Base-by-base conservation (phyloP, 2,888 invertebrate species). In the Drosophila niveifrons region DNA sequence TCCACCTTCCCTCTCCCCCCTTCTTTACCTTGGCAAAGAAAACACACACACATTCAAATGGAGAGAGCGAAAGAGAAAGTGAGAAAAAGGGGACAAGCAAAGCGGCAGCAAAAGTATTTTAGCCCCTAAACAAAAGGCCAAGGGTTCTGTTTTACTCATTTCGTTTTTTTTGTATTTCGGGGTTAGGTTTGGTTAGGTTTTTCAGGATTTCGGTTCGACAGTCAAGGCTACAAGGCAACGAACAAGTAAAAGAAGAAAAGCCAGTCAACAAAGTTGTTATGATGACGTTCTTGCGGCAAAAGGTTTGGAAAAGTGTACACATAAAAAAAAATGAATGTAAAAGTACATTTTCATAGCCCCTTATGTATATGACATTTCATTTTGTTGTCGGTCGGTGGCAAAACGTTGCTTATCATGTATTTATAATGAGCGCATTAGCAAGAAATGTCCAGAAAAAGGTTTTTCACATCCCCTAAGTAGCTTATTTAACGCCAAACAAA, bases 221-320 rank as follows among this genome's bases (percentile, higher is more conserved):
- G 57, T 67, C 72, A 72, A 72, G 72, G 68, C 57, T 51, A 41
- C 34, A 23, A 23, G 48, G 13, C 39, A 7, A 36, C 11, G 4
- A 11, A 41, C 31, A 4, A 28, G 39, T 13, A 13, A 36, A 36
- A 2, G 15, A 23, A 18, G 53, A 55, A 72, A 55, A 39, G 61
- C 41, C 58, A 68, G 82, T 78, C 80, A 82, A 85, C 82, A 76
- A 78, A 78, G 78, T 78, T 82, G 78, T 82, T 82, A 80, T 80
- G 76, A 85, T 82, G 85, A 82, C 82, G 80, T 57, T 85, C 44
- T 69, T 73, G 78, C 47, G 66, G 70, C 29, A 39, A 64, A 34
- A 43, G 17, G 34, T 13, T 48, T 15, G 13, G 15, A 43, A 31
- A 48, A 29, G 51, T 76, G 71, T 72, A n/a, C n/a, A n/a, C n/a